Evolutionary conservation across 2,113 vertebrate genomes (phyloP), one percentile per base, ranked within the genome.

Genomic region (Chamaea fasciata): DNA sequence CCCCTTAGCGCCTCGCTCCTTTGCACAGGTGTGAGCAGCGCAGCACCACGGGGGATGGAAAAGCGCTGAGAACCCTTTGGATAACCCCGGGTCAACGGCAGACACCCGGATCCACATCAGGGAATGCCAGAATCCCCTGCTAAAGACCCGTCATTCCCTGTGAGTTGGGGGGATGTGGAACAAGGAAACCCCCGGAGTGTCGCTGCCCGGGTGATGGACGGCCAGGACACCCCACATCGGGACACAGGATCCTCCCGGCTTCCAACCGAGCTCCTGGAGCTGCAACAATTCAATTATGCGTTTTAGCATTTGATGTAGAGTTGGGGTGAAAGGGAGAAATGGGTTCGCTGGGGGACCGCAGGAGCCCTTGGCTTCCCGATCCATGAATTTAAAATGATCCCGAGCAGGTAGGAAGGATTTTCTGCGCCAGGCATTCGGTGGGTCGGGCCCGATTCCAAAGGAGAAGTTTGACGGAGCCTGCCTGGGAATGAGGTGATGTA

Each of bases 231-330:
- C 52, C 22, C 52, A 3, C 10, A 39, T 0, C 20, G 53, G 86
- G 28, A 27, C 41, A 26, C 57, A 22, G 55, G 13, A 73, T 59
- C 37, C 27, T 49, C 14, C 42, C 35, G 3, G 26, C 5, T 28
- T 53, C 52, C 14, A 59, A 8, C 8, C 2, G 57, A 67, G 1
- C 24, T 74, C 50, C 30, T 20, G 10, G 39, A 68, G 47, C 62
- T 47, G 35, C 28, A 53, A 16, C 30, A 30, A 53, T 18, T 18
- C 14, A 69, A 6, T 47, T 37, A 4, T 69, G 42, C 3, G 21
- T n/a, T 47, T 10, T 10, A 10, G 3, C 10, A 16, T 49, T 39
- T 0, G 2, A 1, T 30, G 18, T 16, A 13, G 46, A 27, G 23
- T 3, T 17, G 53, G n/a, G 87, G 5, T 44, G 17, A 15, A 60